phyloP scores from a whole-genome alignment of 2,113 vertebrate species.

The Phyllopteryx taeniolatus region DNA sequence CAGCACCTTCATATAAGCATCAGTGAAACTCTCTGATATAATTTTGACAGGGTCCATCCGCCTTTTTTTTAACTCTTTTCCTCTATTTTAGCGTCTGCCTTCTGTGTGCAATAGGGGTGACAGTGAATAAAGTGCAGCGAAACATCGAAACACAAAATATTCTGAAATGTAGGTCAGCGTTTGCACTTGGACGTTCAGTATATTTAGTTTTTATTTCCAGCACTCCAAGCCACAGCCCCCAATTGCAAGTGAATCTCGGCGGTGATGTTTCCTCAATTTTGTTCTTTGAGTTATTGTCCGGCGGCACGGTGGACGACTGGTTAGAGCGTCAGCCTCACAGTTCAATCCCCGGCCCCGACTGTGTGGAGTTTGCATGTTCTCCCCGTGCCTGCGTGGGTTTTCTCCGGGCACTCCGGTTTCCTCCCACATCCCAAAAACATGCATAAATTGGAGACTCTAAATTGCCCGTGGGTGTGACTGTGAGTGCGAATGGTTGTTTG shows the following conservation, averaged over 20 bases:
- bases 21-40: slow-evolving; percentile 14
- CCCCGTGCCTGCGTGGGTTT: too few relatives aligned
- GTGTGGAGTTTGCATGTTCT: too few relatives aligned
- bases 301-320: too few relatives aligned
- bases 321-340: too few relatives aligned
- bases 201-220: slow-evolving; percentile 6
- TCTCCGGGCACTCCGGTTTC: too few relatives aligned
- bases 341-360: too few relatives aligned
- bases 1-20: slow-evolving; percentile 31
- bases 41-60: slow-evolving; percentile 28
- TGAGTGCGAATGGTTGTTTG: too few relatives aligned
- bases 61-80: not conserved
- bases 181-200: slow-evolving; percentile 4
- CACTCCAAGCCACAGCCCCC: not conserved
- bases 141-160: slow-evolving; percentile 41
- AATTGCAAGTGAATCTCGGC: slow-evolving; percentile 3
- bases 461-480: too few relatives aligned
- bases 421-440: too few relatives aligned
- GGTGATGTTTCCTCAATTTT: slow-evolving; percentile 18
- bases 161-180: slow-evolving; percentile 48
- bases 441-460: too few relatives aligned
- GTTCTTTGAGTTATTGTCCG: not conserved
- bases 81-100: not conserved
- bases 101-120: slow-evolving; percentile 11
- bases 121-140: slow-evolving; percentile 29